phyloP scores from a whole-genome alignment of 1,140 invertebrate species.

The Agrilus planipennis region DNA sequence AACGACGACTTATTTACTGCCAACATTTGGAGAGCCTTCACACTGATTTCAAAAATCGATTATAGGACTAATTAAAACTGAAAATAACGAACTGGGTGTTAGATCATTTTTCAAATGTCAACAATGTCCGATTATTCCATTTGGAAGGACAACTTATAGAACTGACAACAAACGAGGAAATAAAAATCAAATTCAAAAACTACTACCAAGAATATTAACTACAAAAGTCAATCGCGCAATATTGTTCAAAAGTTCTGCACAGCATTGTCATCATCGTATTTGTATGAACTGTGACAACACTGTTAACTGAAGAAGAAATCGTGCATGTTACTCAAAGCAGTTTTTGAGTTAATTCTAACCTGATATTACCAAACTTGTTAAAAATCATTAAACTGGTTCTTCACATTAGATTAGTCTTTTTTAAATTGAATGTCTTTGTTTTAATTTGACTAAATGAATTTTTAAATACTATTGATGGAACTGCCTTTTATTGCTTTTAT shows the following conservation, averaged over 20 bases:
- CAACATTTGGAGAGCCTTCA: slow-evolving; percentile 8
- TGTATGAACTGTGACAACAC: slow-evolving; percentile 2
- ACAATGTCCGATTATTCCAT: too few relatives aligned
- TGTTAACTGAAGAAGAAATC: slow-evolving; percentile 6
- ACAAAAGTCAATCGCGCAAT: too few relatives aligned
- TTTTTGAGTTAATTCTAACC: slow-evolving; percentile 3
- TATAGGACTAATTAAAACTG: slow-evolving; percentile 14
- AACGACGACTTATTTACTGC: slow-evolving; percentile 3
- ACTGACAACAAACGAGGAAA: too few relatives aligned
- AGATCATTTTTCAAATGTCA: slow-evolving; percentile 10
- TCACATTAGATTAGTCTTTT: too few relatives aligned
- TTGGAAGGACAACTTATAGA: too few relatives aligned
- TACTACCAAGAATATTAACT: too few relatives aligned
- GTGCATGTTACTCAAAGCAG: neutral
- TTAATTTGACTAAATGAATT: too few relatives aligned
- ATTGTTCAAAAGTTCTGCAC: neutral
- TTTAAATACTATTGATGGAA: too few relatives aligned
- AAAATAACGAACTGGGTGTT: slow-evolving; percentile 12
- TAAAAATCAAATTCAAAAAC: too few relatives aligned
- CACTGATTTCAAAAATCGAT: slow-evolving; percentile 12
- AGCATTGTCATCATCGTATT: slow-evolving; percentile 5
- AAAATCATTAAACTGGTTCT: slow-evolving; percentile 1
- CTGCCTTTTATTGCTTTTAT: too few relatives aligned
- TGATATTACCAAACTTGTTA: slow-evolving; percentile 2
- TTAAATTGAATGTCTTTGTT: too few relatives aligned